Base-by-base conservation (phyloP, 2,113 vertebrate species). In the Cyphomyrus discorhynchus region DNA sequence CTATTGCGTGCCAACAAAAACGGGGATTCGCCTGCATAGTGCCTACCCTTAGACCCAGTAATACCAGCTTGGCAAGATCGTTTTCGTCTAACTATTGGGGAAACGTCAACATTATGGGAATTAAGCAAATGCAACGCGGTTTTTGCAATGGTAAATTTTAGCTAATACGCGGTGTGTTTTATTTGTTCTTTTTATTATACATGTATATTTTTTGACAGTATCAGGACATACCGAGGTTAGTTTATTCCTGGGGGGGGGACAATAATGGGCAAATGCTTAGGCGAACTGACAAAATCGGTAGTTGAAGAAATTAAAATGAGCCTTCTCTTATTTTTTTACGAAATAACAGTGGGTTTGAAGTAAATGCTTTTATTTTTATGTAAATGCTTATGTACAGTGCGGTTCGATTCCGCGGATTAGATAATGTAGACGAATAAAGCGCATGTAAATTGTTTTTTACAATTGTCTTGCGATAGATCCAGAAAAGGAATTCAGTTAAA, bases 1-100 rank as follows among this genome's bases (percentile, higher is more conserved):
- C 85, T 89, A 92, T 93, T 91, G 93, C 93, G 94, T 95, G 94
- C 95, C 94, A 95, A 95, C 93, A 94, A 95, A 95, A 94, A 93
- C 89, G 91, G 88, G 92, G 88, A 89, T 93, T 86, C 56, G 56
- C 82, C 49, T 88, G 83, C 56, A 50, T 56, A 10, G 84, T 56
- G 86, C 77, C 80, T 50, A 87, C 90, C 90, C 50, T 47, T 56
- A 77, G 66, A 90, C 21, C 86, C 86, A 89, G 50, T 86, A 91
- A 90, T 92, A 92, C 92, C 93, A 92, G 90, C 88, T 82, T 93
- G 92, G 91, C 92, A 92, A 92, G 53, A 84, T 84, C 39, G 82
- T 15, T 39, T 47, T 39, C 4, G 82, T 47, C 35, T 42, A 27
- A 31, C 62, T 70, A 31, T 13, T 31, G 62, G 62, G 62, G 62